phyloP scores from a whole-genome alignment of 2,888 invertebrate species.

The Drosophila yooni region DNA sequence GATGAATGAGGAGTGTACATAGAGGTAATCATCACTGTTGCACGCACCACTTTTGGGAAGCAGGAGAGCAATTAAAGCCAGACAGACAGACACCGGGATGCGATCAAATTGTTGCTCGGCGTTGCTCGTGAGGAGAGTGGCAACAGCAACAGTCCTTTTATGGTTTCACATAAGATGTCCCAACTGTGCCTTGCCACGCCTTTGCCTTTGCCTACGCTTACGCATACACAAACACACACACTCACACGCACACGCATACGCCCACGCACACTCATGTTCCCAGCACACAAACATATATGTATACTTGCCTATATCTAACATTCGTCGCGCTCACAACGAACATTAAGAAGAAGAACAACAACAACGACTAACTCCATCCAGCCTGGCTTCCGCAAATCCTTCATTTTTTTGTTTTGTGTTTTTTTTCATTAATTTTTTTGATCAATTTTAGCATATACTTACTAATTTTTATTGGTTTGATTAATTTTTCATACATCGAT shows the following conservation, averaged over 20 bases:
- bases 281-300: constrained; percentile 55
- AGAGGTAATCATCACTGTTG: constrained; percentile 18
- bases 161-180: constrained; percentile 81
- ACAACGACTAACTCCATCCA: constrained; percentile 45
- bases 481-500: constrained; percentile 13
- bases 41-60: constrained; percentile 3
- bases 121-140: constrained; percentile 18
- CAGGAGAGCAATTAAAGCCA: constrained; percentile 7
- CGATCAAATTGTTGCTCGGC: constrained; percentile 10
- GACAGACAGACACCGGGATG: constrained; percentile 13
- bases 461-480: constrained; percentile 24
- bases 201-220: constrained; percentile 24
- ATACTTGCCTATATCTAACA: constrained; percentile 53
- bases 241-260: constrained; percentile 24
- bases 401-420: constrained; percentile 11
- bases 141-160: constrained; percentile 72
- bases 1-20: constrained; percentile 22
- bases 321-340: constrained; percentile 53
- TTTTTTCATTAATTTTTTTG: constrained; percentile 15
- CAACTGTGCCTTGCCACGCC: constrained; percentile 56
- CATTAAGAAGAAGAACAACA: constrained; percentile 27
- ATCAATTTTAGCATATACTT: constrained; percentile 7
- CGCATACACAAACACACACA: constrained; percentile 16
- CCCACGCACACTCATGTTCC: constrained; percentile 45
- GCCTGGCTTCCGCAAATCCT: constrained; percentile 46